phyloP scores from a whole-genome alignment of 2,797 vertebrate genomes.

The Jordanella pulchra region DNA sequence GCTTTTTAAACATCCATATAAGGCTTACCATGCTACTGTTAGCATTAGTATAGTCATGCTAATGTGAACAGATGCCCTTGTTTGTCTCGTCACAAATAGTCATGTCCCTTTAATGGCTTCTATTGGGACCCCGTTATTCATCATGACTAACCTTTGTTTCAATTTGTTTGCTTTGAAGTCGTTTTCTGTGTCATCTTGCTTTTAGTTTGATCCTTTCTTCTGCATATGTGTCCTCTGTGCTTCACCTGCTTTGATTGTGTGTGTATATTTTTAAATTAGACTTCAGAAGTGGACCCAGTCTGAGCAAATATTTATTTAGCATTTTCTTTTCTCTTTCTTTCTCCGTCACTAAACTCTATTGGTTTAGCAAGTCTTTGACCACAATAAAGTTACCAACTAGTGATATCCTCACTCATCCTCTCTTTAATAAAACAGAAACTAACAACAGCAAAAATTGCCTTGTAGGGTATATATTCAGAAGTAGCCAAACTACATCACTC shows the following conservation, averaged over 20 bases:
- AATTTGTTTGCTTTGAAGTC: not conserved
- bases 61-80: not conserved
- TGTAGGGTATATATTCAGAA: no score
- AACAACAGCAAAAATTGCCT: not conserved
- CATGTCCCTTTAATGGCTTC: not conserved
- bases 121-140: not conserved
- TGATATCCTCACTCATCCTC: not conserved
- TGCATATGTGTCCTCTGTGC: not conserved
- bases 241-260: not conserved
- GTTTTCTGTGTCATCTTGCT: not conserved
- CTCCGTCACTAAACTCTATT: not conserved
- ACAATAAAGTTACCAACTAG: not conserved
- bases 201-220: not conserved
- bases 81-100: not conserved
- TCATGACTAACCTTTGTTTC: not conserved
- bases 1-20: no score
- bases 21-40: no score
- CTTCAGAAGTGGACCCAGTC: not conserved
- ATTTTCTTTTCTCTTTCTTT: not conserved
- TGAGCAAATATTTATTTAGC: no score
- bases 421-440: not conserved
- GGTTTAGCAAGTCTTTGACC: not conserved
- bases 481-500: not conserved
- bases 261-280: not conserved
- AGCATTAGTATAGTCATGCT: not conserved